Evolutionary conservation across 2,113 vertebrate species (phyloP), one percentile per base, ranked within the genome.

Genomic region (Nematolebias whitei): DNA sequence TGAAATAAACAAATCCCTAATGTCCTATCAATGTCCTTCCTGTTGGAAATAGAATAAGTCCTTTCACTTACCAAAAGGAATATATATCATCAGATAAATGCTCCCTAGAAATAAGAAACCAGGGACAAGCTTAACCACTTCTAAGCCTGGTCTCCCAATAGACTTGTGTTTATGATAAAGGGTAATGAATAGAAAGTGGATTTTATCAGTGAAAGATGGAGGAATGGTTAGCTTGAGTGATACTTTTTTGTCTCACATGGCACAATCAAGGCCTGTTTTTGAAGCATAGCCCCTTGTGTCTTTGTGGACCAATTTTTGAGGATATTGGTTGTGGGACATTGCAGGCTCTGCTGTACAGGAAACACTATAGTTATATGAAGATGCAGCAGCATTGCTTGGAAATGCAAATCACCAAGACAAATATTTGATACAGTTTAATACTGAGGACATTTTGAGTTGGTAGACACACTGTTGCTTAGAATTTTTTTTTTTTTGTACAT

Each of bases 1-100:
- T 85, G 84, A 89, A 89, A 91, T 92, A 87, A 89, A 89, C 86
- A 92, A 91, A 91, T 90, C 89, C 88, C 88, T 87, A 85, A 92
- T 90, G 88, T 68, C 85, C 89, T 88, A 91, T 91, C 90, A 87
- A 77, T 86, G 89, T 90, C 86, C 79, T 92, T 93, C 85, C 90
- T 91, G 78, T 87, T 91, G 79, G 77, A 85, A 84, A 86, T 81
- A 79, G 83, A 89, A 88, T 87, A 87, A 87, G 83, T 88, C 78
- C 77, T 85, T 89, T 90, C 84, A 85, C 85, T 89, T 89, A 88
- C 85, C 85, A 88, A 87, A 84, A 85, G 88, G 82, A 87, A 88
- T 88, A 89, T 91, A 87, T 87, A 92, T 89, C 87, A 90, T 90
- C 84, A 88, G 88, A 91, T 88, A 89, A 90, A 90, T 84, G 79